These are phyloP conservation scores for Ormyrus thymus DNA, from an alignment of 2,888 invertebrate species.

Conservation along the genomic window DNA sequence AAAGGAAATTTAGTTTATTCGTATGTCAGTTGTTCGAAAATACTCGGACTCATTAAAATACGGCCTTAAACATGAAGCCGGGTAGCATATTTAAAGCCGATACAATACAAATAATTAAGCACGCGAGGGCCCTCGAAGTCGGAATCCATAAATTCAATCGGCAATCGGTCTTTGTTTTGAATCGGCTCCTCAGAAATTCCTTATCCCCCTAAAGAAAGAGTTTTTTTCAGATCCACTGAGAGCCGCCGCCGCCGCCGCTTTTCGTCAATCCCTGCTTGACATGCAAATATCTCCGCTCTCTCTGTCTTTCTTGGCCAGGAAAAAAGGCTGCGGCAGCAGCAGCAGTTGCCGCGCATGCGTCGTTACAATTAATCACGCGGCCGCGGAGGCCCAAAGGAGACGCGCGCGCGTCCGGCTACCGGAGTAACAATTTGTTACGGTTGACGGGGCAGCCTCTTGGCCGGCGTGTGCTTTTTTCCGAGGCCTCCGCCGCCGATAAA, in stretches of 20 bases:
- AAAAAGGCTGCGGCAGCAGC: neutral
- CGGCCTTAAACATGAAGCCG: too few species aligned
- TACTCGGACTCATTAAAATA: too few species aligned
- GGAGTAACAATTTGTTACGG: slow-evolving; percentile 73
- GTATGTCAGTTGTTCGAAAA: too few species aligned
- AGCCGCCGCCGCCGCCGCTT: slow-evolving; percentile 27
- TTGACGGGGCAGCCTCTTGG: slow-evolving; percentile 63
- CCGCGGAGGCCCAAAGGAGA: neutral
- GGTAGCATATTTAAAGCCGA: neutral
- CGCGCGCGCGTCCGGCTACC: slow-evolving; percentile 63
- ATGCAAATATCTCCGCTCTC: slow-evolving; percentile 48
- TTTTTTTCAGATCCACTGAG: slow-evolving; percentile 43
- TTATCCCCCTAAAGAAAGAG: too few species aligned
- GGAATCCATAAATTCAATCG: slow-evolving; percentile 18
- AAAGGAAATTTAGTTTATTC: too few species aligned
- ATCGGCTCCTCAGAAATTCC: neutral
- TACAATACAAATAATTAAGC: too few species aligned
- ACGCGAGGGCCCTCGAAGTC: too few species aligned
- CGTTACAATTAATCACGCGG: slow-evolving; percentile 55
- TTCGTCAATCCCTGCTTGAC: slow-evolving; percentile 50
- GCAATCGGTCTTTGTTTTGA: slow-evolving; percentile 18
- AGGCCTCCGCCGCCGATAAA: slow-evolving; percentile 32
- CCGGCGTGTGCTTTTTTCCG: too few species aligned
- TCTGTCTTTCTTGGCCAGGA: too few species aligned
- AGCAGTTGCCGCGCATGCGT: slow-evolving; percentile 15